Base-by-base conservation (phyloP, 2,113 vertebrate genomes). In the Leptodactylus fuscus region DNA sequence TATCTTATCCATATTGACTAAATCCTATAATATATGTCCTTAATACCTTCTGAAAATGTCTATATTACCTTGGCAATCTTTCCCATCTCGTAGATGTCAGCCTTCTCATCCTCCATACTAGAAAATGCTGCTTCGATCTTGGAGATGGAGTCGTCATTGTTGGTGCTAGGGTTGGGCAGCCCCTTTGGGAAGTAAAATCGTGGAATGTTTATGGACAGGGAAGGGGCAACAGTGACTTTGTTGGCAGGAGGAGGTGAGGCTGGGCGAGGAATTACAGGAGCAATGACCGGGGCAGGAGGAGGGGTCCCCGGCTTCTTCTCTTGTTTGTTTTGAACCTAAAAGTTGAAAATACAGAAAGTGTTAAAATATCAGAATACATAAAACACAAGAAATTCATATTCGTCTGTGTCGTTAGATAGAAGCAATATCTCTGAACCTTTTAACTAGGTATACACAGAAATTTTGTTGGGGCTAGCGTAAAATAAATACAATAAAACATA, bases 121-220 rank as follows among this genome's bases (percentile, higher is more conserved):
- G 92, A 87, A 91, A 98, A 99, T 83, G 94, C 94, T 1, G 90
- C 75, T 91, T 99, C 96, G 70, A 97, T 90, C 92, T 94, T 95
- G 88, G 90, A 88, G 80, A 99, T 94, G 90, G 92, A 93, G 48
- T 96, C 94, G 22, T 98, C 97, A 27, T 95, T 93, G 91, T 94
- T 96, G 92, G 91, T 81, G 87, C 90, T 88, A 88, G 93, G 88
- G 90, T 92, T 96, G 0, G 98, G 98, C 76, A 98, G 96, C 90
- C 98, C 98, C 91, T 94, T 96, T 82, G 98, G 98, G 92, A 97
- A 98, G 94, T 99, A 99, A 95, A 99, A 99, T 91, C 91, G 96
- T 96, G 98, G 98, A 99, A 99, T 98, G 98, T 98, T 97, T 95
- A 97, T 86, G 51, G 97, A 94, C 81, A 96, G 89, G 20, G 97